Percentiles rank a stretch among this genome's conserved stretches.
These are phyloP conservation scores for Oopsacas minuta DNA, from an alignment of 37 sponge, comb jelly and placozoan genomes.

Conservation along the genomic window DNA sequence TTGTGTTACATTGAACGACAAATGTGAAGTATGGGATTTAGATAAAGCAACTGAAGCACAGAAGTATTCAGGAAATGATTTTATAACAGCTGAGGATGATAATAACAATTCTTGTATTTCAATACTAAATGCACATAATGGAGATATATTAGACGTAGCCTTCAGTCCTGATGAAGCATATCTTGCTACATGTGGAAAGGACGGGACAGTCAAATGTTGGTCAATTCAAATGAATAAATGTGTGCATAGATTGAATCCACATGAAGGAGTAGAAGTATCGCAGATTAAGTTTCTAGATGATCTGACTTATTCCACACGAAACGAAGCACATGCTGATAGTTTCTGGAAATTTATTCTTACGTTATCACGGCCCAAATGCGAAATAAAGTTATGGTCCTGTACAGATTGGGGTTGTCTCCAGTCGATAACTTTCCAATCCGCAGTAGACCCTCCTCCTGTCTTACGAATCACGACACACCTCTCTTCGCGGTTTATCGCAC, in stretches of 20 bases:
- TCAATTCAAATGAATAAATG: not conserved
- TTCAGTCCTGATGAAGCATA: not conserved
- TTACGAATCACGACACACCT: not conserved
- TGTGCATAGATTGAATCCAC: not conserved
- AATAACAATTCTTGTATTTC: not conserved
- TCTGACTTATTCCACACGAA: not conserved
- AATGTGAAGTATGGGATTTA: conserved; percentile 8
- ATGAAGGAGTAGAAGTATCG: not conserved
- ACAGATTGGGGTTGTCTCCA: conserved; percentile 14
- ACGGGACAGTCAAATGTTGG: not conserved
- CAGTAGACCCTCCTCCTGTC: not conserved
- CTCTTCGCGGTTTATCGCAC: conserved; percentile 11
- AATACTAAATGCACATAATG: not conserved
- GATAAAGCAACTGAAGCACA: not conserved
- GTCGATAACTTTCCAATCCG: not conserved
- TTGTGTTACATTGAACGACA: not conserved
- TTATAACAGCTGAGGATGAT: not conserved
- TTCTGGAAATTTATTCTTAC: conserved; percentile 7
- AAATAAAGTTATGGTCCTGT: not conserved
- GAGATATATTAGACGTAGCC: not conserved
- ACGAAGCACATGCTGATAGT: not conserved
- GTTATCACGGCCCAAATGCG: not conserved
- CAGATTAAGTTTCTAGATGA: not conserved
- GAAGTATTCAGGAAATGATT: not conserved
- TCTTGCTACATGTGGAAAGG: conserved; percentile 7